A percentile compares a stretch with the other conserved stretches of the same genome.
phyloP scores from a whole-genome alignment of 2,888 invertebrate species.

The Philonicus albiceps region DNA sequence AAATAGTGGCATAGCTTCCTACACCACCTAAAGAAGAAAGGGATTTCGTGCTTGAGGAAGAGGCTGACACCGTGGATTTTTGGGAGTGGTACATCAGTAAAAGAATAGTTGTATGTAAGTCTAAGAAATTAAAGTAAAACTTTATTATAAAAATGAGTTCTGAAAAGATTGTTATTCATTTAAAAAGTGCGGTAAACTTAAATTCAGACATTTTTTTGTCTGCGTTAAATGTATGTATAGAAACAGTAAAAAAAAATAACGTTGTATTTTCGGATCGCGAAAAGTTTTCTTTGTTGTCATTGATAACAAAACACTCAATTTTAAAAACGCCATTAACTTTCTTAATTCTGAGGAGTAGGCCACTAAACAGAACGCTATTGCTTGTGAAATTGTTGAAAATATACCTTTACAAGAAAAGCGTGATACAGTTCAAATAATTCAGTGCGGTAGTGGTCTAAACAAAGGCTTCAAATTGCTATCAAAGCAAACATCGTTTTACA shows the following conservation, averaged over 20 bases:
- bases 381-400: not conserved
- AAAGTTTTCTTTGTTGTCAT: not conserved
- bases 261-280: not conserved
- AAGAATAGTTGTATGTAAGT: not conserved
- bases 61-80: not conserved
- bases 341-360: not conserved
- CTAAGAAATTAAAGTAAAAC: not conserved
- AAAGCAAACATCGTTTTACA: not conserved
- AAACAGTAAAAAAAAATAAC: not conserved
- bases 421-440: not conserved
- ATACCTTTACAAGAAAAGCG: not conserved
- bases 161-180: not conserved
- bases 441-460: not conserved
- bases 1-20: not conserved
- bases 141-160: not conserved
- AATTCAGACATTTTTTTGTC: not conserved
- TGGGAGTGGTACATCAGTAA: not conserved
- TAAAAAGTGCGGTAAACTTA: not conserved
- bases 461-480: not conserved
- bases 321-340: not conserved
- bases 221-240: not conserved
- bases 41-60: not conserved
- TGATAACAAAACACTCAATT: not conserved
- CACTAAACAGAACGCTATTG: too few relatives aligned
- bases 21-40: not conserved